Evolutionary conservation across 2,797 vertebrate genomes (phyloP), one percentile per base, ranked within the genome.

Genomic region (Chelmon rostratus): DNA sequence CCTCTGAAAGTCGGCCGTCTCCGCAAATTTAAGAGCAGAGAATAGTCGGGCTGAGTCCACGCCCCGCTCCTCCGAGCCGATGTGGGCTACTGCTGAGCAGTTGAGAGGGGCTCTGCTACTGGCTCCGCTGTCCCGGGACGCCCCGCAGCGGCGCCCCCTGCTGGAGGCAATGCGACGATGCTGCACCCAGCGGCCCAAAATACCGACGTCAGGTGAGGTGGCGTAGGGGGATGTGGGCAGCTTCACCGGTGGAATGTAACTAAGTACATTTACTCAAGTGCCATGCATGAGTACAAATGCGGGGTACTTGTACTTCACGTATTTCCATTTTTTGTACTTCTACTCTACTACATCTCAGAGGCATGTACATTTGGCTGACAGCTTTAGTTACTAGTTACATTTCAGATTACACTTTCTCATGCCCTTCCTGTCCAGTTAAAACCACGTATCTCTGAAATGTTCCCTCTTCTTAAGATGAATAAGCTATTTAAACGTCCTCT

Each of bases 1-100:
- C 38, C 6, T 23, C 47, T 8, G 68, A 82, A 76, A 83, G 73
- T 82, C 61, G 47, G 50, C 62, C 79, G 86, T 86, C 84, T 88
- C 67, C 85, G 74, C 42, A 72, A 23, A 64, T 28, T 44, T 74
- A 61, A 37, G 76, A 79, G 78, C 76, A 66, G 63, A 50, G 77
- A 90, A 38, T 23, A 66, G 68, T 78, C 57, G 42, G 12, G 42
- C 18, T 2, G 35, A 90, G 91, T 92, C 92, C 91, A 93, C 93
- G 93, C 93, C 93, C 92, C 91, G 88, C 85, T 84, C 65, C 85
- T 85, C 82, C 3, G 64, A 59, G 67, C 62, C 47, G 83, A 84
- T 89, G 88, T 58, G 70, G 79, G 75, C 84, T 82, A 59, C 86
- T 83, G 83, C 40, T 6, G 80, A 83, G 78, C 49, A 76, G 65